A percentile compares a stretch with the other conserved stretches of the same genome.
Evolutionary conservation across 2,888 invertebrate genomes (phyloP).

Genomic region (Arge pagana): DNA sequence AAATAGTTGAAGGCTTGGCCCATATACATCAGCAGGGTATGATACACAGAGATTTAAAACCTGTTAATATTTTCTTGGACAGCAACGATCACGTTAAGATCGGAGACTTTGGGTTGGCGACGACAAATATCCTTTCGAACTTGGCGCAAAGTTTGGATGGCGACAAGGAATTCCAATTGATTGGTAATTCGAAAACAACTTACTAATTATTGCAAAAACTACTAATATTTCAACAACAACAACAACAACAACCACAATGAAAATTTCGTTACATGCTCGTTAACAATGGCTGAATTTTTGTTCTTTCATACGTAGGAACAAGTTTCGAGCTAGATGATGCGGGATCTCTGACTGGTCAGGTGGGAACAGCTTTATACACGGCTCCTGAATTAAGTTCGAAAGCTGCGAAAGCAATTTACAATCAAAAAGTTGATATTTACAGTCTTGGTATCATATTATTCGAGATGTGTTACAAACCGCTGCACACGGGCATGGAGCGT

Average conservation of each 20-base stretch:
- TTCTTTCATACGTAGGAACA: constrained; percentile 42
- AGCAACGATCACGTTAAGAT: constrained; percentile 95
- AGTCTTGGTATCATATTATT: constrained; percentile 89
- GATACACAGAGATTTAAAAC: constrained; percentile 84
- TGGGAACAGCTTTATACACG: constrained; percentile 94
- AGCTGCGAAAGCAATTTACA: constrained; percentile 75
- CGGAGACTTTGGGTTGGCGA: constrained; percentile 96
- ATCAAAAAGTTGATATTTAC: constrained; percentile 79
- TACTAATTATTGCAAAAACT: not conserved
- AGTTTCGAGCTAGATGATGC: constrained; percentile 49
- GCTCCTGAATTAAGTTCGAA: constrained; percentile 86
- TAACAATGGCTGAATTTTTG: too few relatives aligned
- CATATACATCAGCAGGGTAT: constrained; percentile 94
- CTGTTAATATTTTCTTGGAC: constrained; percentile 94
- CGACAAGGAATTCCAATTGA: constrained; percentile 42
- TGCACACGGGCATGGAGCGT: constrained; percentile 89
- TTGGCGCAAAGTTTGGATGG: constrained; percentile 37
- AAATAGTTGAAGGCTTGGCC: constrained; percentile 88
- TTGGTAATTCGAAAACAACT: constrained; percentile 32
- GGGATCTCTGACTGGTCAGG: constrained; percentile 75
- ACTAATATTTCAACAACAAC: too few relatives aligned
- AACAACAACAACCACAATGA: too few relatives aligned
- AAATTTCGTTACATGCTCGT: not conserved
- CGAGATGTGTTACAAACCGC: constrained; percentile 90
- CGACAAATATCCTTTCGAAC: constrained; percentile 69